Base-by-base conservation (phyloP, 2,888 invertebrate genomes). In the Pandemis heparana region DNA sequence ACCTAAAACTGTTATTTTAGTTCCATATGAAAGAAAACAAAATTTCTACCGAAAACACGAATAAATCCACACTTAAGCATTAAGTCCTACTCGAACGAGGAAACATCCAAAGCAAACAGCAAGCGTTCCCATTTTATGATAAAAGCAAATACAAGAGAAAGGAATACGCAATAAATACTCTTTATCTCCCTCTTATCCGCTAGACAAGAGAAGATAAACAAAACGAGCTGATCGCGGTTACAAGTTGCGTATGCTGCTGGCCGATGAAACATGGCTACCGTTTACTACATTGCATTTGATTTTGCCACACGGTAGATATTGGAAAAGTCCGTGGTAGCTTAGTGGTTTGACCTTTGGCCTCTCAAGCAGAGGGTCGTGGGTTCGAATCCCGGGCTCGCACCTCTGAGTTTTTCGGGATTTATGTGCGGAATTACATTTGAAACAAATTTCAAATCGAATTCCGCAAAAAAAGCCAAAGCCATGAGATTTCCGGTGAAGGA, bases 151-250 rank as follows among this genome's bases (percentile, higher is more conserved):
- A 90, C 80, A 79, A 84, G 78, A 80, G 81, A 81, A 81, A 78
- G 80, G 82, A 85, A 85, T 86, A 87, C 79, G 86, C 85, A 83
- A 90, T 92, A 91, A 90, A 92, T 91, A 91, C 83, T 82, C 81
- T 85, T 87, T 89, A 90, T 89, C 87, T 88, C 78, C 77, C 78
- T 86, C 85, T 88, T 89, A 91, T 89, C 87, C 85, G 80, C 80
- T 83, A 80, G 83, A 84, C 85, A 87, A 88, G 83, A 85, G 84
- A 75, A 70, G 79, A 83, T 85, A 83, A 82, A 79, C 82, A 89
- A 32, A 87, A 89, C 83, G 84, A 74, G 77, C 69, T 68, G 78
- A 75, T 75, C 62, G 79, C 67, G 79, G 79, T 78, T 76, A 74
- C 77, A 71, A 75, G 76, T 63, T 73, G 61, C 69, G 71, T 75